phyloP scores from a whole-genome alignment of 2,113 vertebrate species.

The Ophiodon elongatus region DNA sequence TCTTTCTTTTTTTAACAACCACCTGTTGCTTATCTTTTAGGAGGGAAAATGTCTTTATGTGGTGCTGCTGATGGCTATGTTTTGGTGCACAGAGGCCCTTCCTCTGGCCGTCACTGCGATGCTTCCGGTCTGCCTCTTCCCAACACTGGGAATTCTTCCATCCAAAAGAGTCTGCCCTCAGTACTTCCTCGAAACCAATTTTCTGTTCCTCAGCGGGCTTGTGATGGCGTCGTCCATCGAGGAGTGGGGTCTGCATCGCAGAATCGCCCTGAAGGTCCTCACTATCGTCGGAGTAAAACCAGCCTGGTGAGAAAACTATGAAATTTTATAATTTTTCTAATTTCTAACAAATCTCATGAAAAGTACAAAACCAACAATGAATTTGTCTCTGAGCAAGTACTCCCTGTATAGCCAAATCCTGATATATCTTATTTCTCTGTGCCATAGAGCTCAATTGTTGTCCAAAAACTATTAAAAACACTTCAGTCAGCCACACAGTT shows the following conservation, averaged over 20 bases:
- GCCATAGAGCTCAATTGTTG: background rate
- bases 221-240: conserved; percentile 96
- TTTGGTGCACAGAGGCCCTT: conserved; percentile 97
- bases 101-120: conserved; percentile 94
- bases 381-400: background rate
- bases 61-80: conserved; percentile 94
- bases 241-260: conserved; percentile 95
- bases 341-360: background rate
- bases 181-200: conserved; percentile 98
- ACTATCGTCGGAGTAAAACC: conserved; percentile 93
- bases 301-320: conserved; percentile 86
- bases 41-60: conserved; percentile 97
- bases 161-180: conserved; percentile 93
- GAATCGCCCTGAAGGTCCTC: conserved; percentile 94
- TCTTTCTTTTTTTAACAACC: background rate
- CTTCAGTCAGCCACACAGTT: background rate
- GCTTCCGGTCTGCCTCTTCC: conserved; percentile 95
- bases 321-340: background rate
- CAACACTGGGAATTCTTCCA: conserved; percentile 92
- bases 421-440: background rate
- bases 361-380: background rate
- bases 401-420: background rate
- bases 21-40: conserved; percentile 75
- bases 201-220: conserved; percentile 97
- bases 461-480: background rate